Evolutionary conservation across 2,888 invertebrate species (phyloP).

Genomic region (Oxycera nigricornis): DNA sequence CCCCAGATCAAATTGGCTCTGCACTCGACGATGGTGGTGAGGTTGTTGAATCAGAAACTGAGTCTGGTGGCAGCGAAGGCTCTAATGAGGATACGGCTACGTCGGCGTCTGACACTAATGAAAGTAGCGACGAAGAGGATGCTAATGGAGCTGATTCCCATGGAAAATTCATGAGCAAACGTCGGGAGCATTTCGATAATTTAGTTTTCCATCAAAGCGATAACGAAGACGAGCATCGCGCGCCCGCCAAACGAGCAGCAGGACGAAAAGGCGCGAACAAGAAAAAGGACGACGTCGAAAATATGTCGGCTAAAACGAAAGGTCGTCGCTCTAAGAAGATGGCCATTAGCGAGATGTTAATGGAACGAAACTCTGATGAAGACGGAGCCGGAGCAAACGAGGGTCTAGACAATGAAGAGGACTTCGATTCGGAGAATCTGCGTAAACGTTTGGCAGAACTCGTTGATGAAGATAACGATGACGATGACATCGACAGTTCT

Average conservation of each 20-base stretch:
- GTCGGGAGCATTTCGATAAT: slow-evolving; percentile 56
- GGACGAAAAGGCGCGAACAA: slow-evolving; percentile 42
- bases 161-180: slow-evolving; percentile 52
- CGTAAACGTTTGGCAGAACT: slow-evolving; percentile 58
- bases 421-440: slow-evolving; percentile 60
- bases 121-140: slow-evolving; percentile 56
- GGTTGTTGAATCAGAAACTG: not conserved
- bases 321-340: slow-evolving; percentile 44
- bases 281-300: slow-evolving; percentile 9
- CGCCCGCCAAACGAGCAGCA: slow-evolving; percentile 45
- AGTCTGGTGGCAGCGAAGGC: slow-evolving; percentile 43
- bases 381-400: slow-evolving; percentile 46
- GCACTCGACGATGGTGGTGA: slow-evolving; percentile 40
- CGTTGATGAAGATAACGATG: slow-evolving; percentile 46
- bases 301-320: not conserved
- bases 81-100: slow-evolving; percentile 24
- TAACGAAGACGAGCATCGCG: slow-evolving; percentile 56
- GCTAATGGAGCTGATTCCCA: slow-evolving; percentile 52
- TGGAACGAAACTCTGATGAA: slow-evolving; percentile 20
- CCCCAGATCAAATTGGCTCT: slow-evolving; percentile 58
- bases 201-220: slow-evolving; percentile 60
- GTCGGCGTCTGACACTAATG: slow-evolving; percentile 36
- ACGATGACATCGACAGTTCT: slow-evolving; percentile 43
- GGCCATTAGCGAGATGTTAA: slow-evolving; percentile 42
- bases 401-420: slow-evolving; percentile 55